phyloP scores from a whole-genome alignment of 2,113 vertebrate species.

The Corvus moneduloides region DNA sequence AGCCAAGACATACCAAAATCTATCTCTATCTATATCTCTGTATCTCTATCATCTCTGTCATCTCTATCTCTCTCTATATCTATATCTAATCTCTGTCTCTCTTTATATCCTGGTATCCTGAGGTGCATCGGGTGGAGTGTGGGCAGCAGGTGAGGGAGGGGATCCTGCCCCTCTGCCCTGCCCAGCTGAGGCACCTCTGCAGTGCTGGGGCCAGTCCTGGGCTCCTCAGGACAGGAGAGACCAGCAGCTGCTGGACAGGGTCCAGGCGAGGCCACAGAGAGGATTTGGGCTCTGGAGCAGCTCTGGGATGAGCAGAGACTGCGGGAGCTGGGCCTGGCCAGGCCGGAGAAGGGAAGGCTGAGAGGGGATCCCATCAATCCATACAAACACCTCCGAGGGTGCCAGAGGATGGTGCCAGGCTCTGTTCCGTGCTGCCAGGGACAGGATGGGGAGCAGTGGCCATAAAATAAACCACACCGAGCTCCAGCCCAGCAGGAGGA shows the following conservation, averaged over 20 bases:
- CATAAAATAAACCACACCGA: not conserved
- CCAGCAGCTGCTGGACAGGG: no score
- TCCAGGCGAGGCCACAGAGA: no score
- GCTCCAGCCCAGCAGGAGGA: not conserved
- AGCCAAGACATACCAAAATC: no score
- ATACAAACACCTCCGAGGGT: not conserved
- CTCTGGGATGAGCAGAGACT: not conserved
- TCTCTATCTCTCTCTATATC: no score
- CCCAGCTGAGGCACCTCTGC: not conserved
- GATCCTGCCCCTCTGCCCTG: not conserved
- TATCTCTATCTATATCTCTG: not conserved
- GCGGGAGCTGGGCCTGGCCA: not conserved
- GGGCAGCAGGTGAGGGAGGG: not conserved
- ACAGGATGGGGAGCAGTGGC: not conserved
- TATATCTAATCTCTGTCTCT: not conserved
- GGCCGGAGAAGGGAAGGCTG: not conserved
- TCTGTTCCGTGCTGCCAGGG: not conserved
- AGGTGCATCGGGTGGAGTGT: fast-evolving
- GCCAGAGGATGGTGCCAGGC: not conserved
- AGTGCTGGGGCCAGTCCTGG: no score
- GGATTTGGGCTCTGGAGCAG: no score
- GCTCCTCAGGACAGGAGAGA: no score
- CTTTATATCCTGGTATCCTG: not conserved
- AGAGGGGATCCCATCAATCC: not conserved
- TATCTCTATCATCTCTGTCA: not conserved